phyloP scores from a whole-genome alignment of 2,888 invertebrate genomes.

The Orchestes rusci region DNA sequence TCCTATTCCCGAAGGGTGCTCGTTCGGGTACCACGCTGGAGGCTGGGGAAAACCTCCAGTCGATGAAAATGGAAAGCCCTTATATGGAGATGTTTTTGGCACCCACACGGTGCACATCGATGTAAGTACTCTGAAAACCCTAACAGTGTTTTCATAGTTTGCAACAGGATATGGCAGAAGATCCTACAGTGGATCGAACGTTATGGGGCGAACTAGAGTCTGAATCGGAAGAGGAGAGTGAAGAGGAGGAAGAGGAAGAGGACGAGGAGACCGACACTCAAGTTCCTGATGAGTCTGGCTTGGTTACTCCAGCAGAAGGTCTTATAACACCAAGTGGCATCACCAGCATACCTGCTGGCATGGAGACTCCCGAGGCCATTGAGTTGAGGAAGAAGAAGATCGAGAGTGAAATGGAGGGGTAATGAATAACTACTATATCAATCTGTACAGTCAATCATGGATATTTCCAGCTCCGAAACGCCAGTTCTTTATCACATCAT shows the following conservation, averaged over 20 bases:
- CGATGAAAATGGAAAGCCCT: slow-evolving; percentile 93
- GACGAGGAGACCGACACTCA: slow-evolving; percentile 59
- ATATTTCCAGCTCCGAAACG: slow-evolving; percentile 76
- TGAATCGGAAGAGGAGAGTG: slow-evolving; percentile 70
- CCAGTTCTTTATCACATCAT: slow-evolving; percentile 92
- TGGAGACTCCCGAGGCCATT: slow-evolving; percentile 98
- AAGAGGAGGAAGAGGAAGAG: slow-evolving; percentile 63
- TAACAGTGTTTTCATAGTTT: neutral
- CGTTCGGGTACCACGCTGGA: slow-evolving; percentile 98
- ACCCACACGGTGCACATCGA: slow-evolving; percentile 66
- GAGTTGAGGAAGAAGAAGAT: slow-evolving; percentile 95
- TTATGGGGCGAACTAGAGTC: slow-evolving; percentile 97
- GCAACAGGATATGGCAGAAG: slow-evolving; percentile 56
- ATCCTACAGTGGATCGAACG: slow-evolving; percentile 86
- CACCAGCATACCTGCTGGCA: slow-evolving; percentile 83
- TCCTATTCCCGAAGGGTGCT: slow-evolving; percentile 94
- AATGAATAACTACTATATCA: too few species aligned
- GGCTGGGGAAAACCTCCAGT: slow-evolving; percentile 99
- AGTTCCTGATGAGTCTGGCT: slow-evolving; percentile 62
- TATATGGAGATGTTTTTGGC: slow-evolving; percentile 99
- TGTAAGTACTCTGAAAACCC: slow-evolving; percentile 44
- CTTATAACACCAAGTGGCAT: slow-evolving; percentile 93
- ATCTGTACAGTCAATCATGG: too few species aligned
- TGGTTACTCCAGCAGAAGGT: slow-evolving; percentile 90
- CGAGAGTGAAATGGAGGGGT: slow-evolving; percentile 94